Evolutionary conservation across 1,140 invertebrate genomes (phyloP), one percentile per base, ranked within the genome.

Genomic region (Calephelis virginiensis): DNA sequence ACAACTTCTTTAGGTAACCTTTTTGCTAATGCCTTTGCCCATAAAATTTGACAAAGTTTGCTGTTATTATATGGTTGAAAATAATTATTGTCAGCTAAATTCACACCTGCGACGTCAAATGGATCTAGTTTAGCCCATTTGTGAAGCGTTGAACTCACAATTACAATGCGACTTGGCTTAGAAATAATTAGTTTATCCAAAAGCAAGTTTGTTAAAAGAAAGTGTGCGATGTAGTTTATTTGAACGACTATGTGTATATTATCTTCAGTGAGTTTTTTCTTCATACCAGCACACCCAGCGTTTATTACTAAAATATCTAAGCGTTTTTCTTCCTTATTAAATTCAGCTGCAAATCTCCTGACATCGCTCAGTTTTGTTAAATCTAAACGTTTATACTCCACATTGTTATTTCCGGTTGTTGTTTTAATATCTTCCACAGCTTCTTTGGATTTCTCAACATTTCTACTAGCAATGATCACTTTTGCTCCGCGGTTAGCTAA

Each of bases 271-370:
- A 86, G 49, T 61, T 73, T 73, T 13, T 82, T 63, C 14, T 70
- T 70, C 1, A 76, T 5, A 7, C 71, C 72, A 6, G 60, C 73
- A 49, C 3, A 93, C 1, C 92, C 95, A 45, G 95, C 95, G 84
- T 96, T 97, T 72, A 96, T 95, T 9, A 96, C 93, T 1, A 97
- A 83, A 67, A 95, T 85, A 72, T 95, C 92, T 46, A 95, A 92
- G 63, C 92, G 82, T 37, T 91, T 48, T 73, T 93, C 91, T 0
- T 78, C 90, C 8, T 90, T 76, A 38, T 82, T 83, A 61, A 87
- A 81, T 38, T 85, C 69, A 14, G 73, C 66, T 43, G 80, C 79
- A 37, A 89, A 88, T 53, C 76, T 66, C 60, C 60, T 64, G 5
- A 91, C 66, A 40, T 73, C 85, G 9, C 66, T 75, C n/a, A 86